Evolutionary conservation across 2,888 invertebrate genomes (phyloP), one percentile per base, ranked within the genome.

Genomic region (Sinopyrophorus schimmeli): DNA sequence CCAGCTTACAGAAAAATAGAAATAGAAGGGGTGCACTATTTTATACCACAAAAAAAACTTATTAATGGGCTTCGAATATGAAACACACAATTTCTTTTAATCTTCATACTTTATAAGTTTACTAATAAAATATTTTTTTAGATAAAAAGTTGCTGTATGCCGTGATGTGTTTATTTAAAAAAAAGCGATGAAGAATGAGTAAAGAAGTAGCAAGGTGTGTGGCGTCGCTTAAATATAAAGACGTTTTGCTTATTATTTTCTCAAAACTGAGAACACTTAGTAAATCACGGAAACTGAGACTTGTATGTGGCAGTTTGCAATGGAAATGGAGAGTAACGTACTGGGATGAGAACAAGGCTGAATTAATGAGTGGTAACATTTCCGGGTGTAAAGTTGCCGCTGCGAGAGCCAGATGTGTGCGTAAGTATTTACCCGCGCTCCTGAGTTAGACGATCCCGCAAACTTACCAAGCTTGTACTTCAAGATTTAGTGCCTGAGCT

Each of bases 301-400:
- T 57, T 55, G 55, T 58, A 52, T 58, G 51, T 60, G 58, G 55
- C 53, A 57, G 54, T 54, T 53, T 57, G 51, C 53, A 54, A 54
- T 59, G 57, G 53, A 57, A 59, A 61, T 57, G 57, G 58, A 59
- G 57, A 60, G 53, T 54, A 61, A 60, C 58, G 59, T 61, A 59
- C 59, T 59, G 57, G 56, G 60, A 58, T 59, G 61, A 60, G 61
- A 64, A 63, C 61, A 61, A 61, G 63, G 59, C 59, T 64, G 64
- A 66, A 66, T 66, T 66, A 66, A 66, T 63, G 63, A 64, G 63
- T 65, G 65, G 64, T 65, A 64, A 65, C 66, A 66, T 65, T 65
- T 66, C 63, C 63, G 62, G 64, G 65, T 65, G 66, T 61, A 63
- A 64, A 66, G 66, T 66, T 65, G 65, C 59, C 57, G 63, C 60